Conservation (phyloP, 2,113 vertebrate species). For the Phyllopteryx taeniolatus region DNA sequence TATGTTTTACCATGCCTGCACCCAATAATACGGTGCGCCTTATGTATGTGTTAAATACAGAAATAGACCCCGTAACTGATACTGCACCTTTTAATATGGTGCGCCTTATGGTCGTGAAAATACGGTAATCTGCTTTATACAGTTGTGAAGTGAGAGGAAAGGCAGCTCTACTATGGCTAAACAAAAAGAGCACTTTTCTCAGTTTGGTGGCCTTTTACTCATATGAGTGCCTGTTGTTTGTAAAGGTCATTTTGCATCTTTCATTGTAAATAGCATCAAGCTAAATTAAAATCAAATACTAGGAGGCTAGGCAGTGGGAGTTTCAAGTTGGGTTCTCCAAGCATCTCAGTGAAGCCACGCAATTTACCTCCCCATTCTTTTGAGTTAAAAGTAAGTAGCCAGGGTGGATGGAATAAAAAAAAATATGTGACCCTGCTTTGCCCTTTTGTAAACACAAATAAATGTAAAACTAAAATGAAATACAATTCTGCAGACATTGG, state of each 20-base stretch:
- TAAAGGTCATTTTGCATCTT: slow-evolving; percentile 24
- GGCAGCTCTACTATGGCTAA: background rate
- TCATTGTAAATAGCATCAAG: background rate
- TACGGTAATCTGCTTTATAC: too few species aligned
- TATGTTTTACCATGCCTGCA: too few species aligned
- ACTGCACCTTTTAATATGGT: too few species aligned
- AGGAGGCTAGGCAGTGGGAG: background rate
- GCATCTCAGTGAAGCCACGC: background rate
- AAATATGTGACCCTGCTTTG: background rate
- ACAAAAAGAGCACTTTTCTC: slow-evolving; percentile 21
- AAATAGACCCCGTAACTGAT: too few species aligned
- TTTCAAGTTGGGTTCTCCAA: background rate
- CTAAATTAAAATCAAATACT: background rate
- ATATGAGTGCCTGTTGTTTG: slow-evolving; percentile 32
- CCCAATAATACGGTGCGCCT: too few species aligned
- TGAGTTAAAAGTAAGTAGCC: background rate
- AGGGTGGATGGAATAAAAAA: background rate
- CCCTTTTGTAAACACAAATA: background rate
- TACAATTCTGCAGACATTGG: background rate
- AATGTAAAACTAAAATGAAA: background rate
- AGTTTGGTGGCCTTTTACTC: slow-evolving; percentile 11
- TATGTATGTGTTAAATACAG: too few species aligned
- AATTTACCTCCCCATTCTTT: background rate
- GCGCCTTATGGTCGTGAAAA: too few species aligned
- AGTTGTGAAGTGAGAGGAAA: too few species aligned